Base-by-base conservation (phyloP, 92 coral and sea anemone species). In the Siderastrea siderea region DNA sequence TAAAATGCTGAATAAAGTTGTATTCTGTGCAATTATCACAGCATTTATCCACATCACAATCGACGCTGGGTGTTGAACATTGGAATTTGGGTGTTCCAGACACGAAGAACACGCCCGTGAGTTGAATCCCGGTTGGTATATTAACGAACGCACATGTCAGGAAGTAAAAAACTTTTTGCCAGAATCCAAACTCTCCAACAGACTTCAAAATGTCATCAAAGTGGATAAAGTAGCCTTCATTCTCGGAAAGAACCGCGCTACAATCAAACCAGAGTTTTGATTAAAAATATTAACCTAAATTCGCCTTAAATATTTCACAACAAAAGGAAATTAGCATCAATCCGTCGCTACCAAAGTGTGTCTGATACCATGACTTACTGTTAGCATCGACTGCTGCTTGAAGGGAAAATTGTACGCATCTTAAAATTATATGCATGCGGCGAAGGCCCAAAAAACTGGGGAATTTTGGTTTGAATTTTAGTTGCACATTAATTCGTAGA, bases 121-220 rank as follows among this genome's bases (percentile, higher is more conserved):
- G 80, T 71, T 89, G 91, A 6, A 92, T 11, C 5, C 92, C 95
- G 45, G 84, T 79, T 1, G 95, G 98, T 49, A 94, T 70, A 2
- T 89, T 89, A 84, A 92, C 88, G 13, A 67, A 67, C 61, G 84
- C 17, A 55, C 97, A 94, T 71, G 90, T 86, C n/a, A 94, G 84
- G 45, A 81, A 82, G 71, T 86, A 94, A 61, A 94, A 77, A 5
- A 84, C 47, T 7, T 45, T 75, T 17, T 91, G 94, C 63, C 88
- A 89, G 19, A 90, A 91, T 19, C 97, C 97, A 45, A 94, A 90
- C 16, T 94, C 97, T 16, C 97, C 95, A 9, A 87, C 91, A 74
- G 84, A 82, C 62, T 71, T 77, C 43, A 94, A 80, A 43, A 94
- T 85, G 72, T 94, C 97, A 60, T 94, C 97, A 85, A 89, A 94